phyloP scores from a whole-genome alignment of 2,113 vertebrate species.

The Rhinichthys klamathensis region DNA sequence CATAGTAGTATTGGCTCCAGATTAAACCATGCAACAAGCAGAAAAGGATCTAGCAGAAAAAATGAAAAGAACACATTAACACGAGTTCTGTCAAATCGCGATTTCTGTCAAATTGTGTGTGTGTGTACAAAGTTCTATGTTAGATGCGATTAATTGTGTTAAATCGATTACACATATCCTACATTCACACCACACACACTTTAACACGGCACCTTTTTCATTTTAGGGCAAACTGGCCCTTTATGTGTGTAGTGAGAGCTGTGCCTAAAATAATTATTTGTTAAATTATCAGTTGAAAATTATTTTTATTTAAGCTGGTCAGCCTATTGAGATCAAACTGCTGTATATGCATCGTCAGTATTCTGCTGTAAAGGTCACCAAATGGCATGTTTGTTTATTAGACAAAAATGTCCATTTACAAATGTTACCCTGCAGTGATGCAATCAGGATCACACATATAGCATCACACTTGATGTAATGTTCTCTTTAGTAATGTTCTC shows the following conservation, averaged over 20 bases:
- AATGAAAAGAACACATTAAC: neutral
- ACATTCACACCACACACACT: neutral
- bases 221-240: neutral
- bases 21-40: neutral
- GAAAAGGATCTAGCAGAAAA: neutral
- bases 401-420: slow-evolving; percentile 35
- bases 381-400: slow-evolving; percentile 50
- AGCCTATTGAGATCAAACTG: slow-evolving; percentile 18
- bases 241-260: neutral
- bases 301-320: neutral
- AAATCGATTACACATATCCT: no score
- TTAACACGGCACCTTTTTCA: neutral
- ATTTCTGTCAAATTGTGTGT: no score
- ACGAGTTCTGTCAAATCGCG: no score
- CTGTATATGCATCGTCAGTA: slow-evolving; percentile 41
- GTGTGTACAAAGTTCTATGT: no score
- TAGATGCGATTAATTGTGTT: no score
- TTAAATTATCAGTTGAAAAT: neutral
- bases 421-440: slow-evolving; percentile 6
- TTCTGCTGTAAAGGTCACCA: slow-evolving; percentile 48
- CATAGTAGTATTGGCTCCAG: neutral
- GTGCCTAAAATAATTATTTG: neutral
- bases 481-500: no score
- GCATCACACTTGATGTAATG: neutral
- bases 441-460: neutral